Evolutionary conservation across 2,113 vertebrate genomes (phyloP).

Genomic region (Terrapene triunguis): DNA sequence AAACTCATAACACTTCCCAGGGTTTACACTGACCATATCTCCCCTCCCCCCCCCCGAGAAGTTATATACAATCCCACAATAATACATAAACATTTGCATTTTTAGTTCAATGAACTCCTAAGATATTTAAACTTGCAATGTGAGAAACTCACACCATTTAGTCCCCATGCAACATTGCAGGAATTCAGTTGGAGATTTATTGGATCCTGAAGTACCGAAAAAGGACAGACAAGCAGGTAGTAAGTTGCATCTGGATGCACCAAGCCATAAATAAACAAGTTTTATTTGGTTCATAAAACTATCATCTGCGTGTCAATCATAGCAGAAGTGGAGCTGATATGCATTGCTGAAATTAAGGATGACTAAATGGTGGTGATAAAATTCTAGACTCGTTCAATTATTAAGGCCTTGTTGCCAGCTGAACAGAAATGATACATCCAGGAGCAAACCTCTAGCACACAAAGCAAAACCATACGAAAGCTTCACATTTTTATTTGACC

Average conservation of each 20-base stretch:
- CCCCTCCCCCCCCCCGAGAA: neutral
- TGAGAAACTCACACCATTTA: conserved; percentile 38
- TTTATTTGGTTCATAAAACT: neutral
- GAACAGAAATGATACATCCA: neutral
- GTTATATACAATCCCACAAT: neutral
- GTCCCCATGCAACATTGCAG: neutral
- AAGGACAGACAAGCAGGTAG: neutral
- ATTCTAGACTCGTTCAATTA: neutral
- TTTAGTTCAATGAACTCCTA: neutral
- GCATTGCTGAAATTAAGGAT: conserved; percentile 5
- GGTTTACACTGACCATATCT: neutral
- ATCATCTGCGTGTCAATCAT: neutral
- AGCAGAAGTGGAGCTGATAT: neutral
- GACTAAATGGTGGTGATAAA: conserved; percentile 5
- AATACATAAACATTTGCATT: neutral
- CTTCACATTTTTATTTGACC: neutral
- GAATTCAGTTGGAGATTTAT: conserved; percentile 11
- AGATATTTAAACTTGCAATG: neutral
- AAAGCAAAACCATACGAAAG: neutral
- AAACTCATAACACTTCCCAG: neutral
- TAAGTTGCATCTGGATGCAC: neutral
- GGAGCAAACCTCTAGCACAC: neutral
- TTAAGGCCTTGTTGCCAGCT: neutral
- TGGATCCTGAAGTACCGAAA: conserved; percentile 20
- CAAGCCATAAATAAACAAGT: neutral